Percentiles rank a stretch among this genome's conserved stretches.
Evolutionary conservation across 2,797 vertebrate genomes (phyloP).

Genomic region (Remorina albescens): DNA sequence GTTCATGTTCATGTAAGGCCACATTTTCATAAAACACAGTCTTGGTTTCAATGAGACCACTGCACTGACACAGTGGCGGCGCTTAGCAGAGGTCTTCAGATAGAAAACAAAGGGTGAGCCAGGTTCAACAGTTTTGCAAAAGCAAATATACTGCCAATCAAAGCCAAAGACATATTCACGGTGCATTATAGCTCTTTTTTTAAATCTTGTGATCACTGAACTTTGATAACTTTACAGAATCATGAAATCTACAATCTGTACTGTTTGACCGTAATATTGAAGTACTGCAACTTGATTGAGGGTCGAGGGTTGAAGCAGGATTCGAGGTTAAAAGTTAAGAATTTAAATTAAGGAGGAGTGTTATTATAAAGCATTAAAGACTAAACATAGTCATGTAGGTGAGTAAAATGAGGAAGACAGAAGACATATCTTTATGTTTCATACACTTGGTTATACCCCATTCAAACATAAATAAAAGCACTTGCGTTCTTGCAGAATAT

Average conservation of each 20-base stretch:
- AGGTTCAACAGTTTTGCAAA: neutral
- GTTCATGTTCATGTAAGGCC: neutral
- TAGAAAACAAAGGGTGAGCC: neutral
- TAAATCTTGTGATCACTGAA: no score
- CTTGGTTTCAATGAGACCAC: neutral
- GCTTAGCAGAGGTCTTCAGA: neutral
- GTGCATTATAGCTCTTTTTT: neutral
- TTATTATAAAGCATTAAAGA: neutral
- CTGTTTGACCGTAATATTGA: no score
- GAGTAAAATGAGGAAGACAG: neutral
- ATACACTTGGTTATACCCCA: neutral
- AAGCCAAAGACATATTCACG: neutral
- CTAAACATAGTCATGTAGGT: no score
- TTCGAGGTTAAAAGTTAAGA: neutral
- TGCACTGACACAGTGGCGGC: neutral
- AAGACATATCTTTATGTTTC: slow-evolving; percentile 14
- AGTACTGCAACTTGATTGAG: neutral
- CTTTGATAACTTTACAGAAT: neutral
- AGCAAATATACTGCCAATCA: neutral
- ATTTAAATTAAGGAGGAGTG: rapidly evolving
- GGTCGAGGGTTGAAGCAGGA: neutral
- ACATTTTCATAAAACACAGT: neutral
- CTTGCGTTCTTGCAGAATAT: slow-evolving; percentile 16
- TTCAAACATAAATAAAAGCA: neutral
- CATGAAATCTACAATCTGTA: neutral